Base-by-base conservation (phyloP, 2,113 vertebrate genomes). In the Eptatretus burgeri region DNA sequence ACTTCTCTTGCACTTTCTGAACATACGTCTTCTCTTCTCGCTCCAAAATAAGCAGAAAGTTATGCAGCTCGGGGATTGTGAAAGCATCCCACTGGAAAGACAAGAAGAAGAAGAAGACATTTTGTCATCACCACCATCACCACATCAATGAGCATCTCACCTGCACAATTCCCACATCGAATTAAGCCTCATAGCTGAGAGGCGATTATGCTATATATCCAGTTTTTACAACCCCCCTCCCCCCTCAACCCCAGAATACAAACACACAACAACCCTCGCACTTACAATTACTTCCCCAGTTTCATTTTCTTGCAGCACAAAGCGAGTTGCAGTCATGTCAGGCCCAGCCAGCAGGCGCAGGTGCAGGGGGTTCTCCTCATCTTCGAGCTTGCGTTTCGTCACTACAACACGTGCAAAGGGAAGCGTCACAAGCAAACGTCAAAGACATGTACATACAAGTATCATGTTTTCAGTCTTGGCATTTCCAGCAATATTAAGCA, bases 211-310 rank as follows among this genome's bases (percentile, higher is more conserved):
- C 27, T 41, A 41, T 41, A 41, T 7, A 3, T 41, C 27, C 7
- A 3, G 27, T 7, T 41, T 41, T 41, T 41, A 41, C 27, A 41
- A 41, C 27, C 27, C 27, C 27, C 17, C 5, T 16, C 16, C 51
- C n/a, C 27, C 27, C 27, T 7, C 17, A 10, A 18, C 16, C 51
- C n/a, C 13, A 11, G 18, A 64, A 8, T 10, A 12, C 2, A 49
- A 13, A 11, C 18, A n/a, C 18, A 17, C 27, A 17, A 13, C 16
- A 49, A 65, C 19, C 69, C 13, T 2, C 62, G 60, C 66, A 82
- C 88, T 82, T 74, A 96, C 89, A 3, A 93, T 87, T 64, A 96
- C 82, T 17, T 95, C 88, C 18, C 84, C 88, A 0, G 80, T 85
- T 64, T 96, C 85, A 5, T 93, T 93, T 70, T 96, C 88, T 70